Percentiles rank a stretch among this genome's conserved stretches.
Conservation (phyloP, 2,888 invertebrate genomes). For the Andrena praecox region DNA sequence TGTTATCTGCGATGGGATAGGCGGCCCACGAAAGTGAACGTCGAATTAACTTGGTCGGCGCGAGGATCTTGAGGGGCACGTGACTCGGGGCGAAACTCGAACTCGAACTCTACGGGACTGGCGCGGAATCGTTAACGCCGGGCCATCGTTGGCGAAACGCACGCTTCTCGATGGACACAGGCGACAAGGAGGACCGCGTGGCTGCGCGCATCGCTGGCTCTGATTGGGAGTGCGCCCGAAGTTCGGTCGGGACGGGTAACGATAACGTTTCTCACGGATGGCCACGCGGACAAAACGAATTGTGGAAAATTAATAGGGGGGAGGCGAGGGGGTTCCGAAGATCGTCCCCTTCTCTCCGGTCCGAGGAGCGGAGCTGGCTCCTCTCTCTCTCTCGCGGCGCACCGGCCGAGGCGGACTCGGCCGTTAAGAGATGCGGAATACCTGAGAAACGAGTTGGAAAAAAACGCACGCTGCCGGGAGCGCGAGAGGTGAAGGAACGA, state of each 20-base stretch:
- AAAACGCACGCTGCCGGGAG: constrained; percentile 74
- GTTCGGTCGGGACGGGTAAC: constrained; percentile 26
- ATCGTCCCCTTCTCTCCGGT: constrained; percentile 42
- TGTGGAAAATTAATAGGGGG: constrained; percentile 57
- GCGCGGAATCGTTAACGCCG: no score
- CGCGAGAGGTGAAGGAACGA: constrained; percentile 82
- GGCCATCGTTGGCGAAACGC: not conserved
- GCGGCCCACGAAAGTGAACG: not conserved
- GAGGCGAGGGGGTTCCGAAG: constrained; percentile 38
- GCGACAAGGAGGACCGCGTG: no score
- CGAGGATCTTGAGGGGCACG: not conserved
- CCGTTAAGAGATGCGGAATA: constrained; percentile 79
- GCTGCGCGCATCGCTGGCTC: not conserved
- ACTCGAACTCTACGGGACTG: not conserved
- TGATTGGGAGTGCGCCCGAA: not conserved
- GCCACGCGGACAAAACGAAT: constrained; percentile 44
- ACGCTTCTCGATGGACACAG: not conserved
- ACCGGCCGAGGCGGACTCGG: constrained; percentile 60
- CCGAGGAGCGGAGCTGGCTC: constrained; percentile 2
- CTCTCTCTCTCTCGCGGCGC: constrained; percentile 31
- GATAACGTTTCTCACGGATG: constrained; percentile 48
- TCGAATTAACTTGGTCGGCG: not conserved
- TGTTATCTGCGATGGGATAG: constrained; percentile 20
- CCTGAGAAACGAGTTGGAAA: constrained; percentile 80
- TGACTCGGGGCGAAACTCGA: not conserved